phyloP scores from a whole-genome alignment of 2,797 vertebrate genomes.

The Muraenolepis orangiensis region DNA sequence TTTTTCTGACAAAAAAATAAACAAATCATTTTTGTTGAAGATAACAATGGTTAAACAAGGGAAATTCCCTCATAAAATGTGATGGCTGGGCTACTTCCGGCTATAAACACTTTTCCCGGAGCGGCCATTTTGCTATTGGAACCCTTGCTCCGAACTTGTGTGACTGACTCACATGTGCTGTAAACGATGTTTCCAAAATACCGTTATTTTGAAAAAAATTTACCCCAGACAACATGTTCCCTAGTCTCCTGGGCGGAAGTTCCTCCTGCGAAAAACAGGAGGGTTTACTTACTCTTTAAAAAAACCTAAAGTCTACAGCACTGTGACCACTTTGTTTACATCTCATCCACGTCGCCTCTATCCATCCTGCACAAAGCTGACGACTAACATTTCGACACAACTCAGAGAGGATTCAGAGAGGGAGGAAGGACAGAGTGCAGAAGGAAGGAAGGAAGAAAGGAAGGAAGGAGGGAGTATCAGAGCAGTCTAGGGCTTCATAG shows the following conservation, averaged over 20 bases:
- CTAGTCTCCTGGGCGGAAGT: background rate
- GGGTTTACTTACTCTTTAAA: background rate
- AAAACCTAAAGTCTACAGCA: background rate
- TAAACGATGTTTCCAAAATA: too few species aligned
- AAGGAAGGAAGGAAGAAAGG: conserved; percentile 16
- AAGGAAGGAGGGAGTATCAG: too few species aligned
- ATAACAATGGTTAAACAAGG: background rate
- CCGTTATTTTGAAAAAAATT: too few species aligned
- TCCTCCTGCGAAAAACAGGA: background rate
- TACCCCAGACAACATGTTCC: too few species aligned
- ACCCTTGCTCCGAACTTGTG: too few species aligned
- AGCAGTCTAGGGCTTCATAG: conserved; percentile 21
- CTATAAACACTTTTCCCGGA: too few species aligned
- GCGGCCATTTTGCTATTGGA: too few species aligned
- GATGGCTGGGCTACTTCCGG: too few species aligned
- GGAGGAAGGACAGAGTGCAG: conserved; percentile 16
- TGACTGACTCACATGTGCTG: too few species aligned
- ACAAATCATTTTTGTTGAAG: background rate
- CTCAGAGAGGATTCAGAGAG: background rate
- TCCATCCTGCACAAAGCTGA: too few species aligned
- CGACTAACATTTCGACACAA: background rate
- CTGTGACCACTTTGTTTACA: too few species aligned
- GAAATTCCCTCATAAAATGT: background rate
- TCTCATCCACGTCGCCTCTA: too few species aligned
- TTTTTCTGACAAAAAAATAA: background rate